A percentile compares a stretch with the other conserved stretches of the same genome.
phyloP scores from a whole-genome alignment of 2,797 vertebrate genomes.

The Numenius phaeopus region DNA sequence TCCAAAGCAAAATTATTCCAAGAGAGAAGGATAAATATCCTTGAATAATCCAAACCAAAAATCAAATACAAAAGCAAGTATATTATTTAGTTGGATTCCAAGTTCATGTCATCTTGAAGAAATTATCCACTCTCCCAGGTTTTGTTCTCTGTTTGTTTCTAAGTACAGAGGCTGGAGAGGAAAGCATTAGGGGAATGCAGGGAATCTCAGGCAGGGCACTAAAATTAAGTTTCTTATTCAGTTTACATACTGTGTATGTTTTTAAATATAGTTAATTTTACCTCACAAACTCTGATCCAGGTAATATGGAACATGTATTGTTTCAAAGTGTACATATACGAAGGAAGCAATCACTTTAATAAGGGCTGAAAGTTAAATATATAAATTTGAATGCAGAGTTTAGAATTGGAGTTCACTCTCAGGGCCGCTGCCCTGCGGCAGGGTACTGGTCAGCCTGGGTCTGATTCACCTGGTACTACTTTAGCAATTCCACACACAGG shows the following conservation, averaged over 20 bases:
- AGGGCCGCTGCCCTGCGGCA: background rate
- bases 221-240: background rate
- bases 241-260: background rate
- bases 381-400: background rate
- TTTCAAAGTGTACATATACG: background rate
- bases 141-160: background rate
- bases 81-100: background rate
- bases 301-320: background rate
- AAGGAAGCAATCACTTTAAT: background rate
- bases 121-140: conserved; percentile 18
- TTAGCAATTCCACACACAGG: background rate
- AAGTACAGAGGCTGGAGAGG: background rate
- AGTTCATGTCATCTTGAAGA: background rate
- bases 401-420: background rate
- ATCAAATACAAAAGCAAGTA: conserved; percentile 25
- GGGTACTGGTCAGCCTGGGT: background rate
- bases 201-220: background rate
- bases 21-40: conserved; percentile 20
- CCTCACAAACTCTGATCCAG: background rate
- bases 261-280: background rate
- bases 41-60: conserved; percentile 21
- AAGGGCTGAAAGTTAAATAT: background rate
- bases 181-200: background rate
- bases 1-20: conserved; percentile 32
- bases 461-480: background rate